Base-by-base conservation (phyloP, 2,888 invertebrate species). In the Drosophila sordidula region DNA sequence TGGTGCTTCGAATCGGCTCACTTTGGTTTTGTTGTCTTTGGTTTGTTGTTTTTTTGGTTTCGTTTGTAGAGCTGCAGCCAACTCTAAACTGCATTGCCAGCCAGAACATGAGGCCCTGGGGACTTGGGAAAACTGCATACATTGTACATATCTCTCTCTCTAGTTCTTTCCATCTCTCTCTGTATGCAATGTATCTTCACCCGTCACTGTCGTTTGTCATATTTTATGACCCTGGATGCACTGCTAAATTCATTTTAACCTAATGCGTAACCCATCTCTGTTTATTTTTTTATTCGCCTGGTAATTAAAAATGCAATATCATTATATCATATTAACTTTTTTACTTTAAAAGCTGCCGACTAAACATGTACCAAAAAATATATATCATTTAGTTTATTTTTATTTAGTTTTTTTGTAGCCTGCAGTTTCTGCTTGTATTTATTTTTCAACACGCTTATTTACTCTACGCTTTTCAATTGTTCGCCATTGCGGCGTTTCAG, bases 381-480 rank as follows among this genome's bases (percentile, higher is more conserved):
- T 42, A 22, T 47, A 18, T n/a, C n/a, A 18, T 36, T 32, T 38
- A 34, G n/a, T 26, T 8, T 38, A 50, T 44, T 64, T 41, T 11
- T 22, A 9, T n/a, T 34, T 25, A 25, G 39, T 25, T 22, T 55
- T 55, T 58, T 51, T 49, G 16, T 51, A 36, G 46, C 64, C 68
- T 49, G 56, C 54, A 72, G 64, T 39, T 71, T 59, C 56, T 22
- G 34, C 45, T 51, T 11, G 14, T 75, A 56, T 75, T 71, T 75
- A 55, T 57, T 67, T 69, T 65, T 12, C 32, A 45, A 47, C 42
- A 6, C 51, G 49, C 50, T 68, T 83, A 64, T 82, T 83, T 86
- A 59, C 66, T 56, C 64, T 50, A 62, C 46, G 68, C 68, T 69
- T 68, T 71, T 47, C 69, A 63, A 77, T 87, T 72, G 75, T 79